These are phyloP conservation scores for Meloe dianella DNA, from an alignment of 2,888 invertebrate genomes.

Conservation along the genomic window DNA sequence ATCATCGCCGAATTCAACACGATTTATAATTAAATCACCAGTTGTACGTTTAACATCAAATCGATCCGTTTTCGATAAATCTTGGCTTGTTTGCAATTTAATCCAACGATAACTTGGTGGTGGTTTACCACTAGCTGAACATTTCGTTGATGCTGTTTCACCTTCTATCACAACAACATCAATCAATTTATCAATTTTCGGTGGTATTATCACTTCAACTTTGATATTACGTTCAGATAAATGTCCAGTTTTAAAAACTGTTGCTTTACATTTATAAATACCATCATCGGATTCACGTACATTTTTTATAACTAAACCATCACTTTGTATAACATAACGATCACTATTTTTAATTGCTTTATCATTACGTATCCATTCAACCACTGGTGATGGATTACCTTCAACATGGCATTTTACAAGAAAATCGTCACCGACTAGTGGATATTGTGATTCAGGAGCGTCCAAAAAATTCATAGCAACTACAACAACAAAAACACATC, in stretches of 20 bases:
- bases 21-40: constrained; percentile 75
- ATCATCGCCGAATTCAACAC: constrained; percentile 78
- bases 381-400: constrained; percentile 83
- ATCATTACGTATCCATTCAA: constrained; percentile 85
- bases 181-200: constrained; percentile 69
- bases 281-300: constrained; percentile 86
- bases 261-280: constrained; percentile 85
- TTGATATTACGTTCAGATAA: constrained; percentile 78
- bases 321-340: constrained; percentile 75
- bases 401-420: constrained; percentile 83
- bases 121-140: constrained; percentile 84
- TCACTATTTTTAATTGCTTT: constrained; percentile 70
- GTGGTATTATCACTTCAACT: constrained; percentile 76
- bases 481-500: constrained; percentile 50
- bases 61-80: constrained; percentile 72
- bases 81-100: constrained; percentile 73
- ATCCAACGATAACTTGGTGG: constrained; percentile 85
- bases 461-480: constrained; percentile 85
- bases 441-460: constrained; percentile 83
- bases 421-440: constrained; percentile 77
- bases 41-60: constrained; percentile 74
- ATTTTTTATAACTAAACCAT: constrained; percentile 78
- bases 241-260: constrained; percentile 81
- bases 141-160: constrained; percentile 75
- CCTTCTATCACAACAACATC: constrained; percentile 78